Conservation (phyloP, 2,888 invertebrate species). For the Proisotoma minuta region DNA sequence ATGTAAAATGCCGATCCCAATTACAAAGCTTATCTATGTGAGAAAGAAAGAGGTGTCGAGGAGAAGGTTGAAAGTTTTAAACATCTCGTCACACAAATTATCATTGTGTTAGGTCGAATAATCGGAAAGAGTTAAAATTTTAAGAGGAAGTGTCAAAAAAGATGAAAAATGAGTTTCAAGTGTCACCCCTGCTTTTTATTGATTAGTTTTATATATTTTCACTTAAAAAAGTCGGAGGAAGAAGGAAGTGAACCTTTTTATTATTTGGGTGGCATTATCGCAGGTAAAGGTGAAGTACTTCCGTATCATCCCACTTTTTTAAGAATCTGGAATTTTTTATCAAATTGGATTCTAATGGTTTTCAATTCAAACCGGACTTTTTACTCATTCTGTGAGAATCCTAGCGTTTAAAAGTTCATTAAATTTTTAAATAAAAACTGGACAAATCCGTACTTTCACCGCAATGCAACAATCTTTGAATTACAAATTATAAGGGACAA, state of each 20-base stretch:
- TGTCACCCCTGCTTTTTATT: constrained; percentile 41
- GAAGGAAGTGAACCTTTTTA: neutral
- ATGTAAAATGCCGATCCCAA: neutral
- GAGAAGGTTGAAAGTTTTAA: neutral
- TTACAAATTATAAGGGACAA: too few species aligned
- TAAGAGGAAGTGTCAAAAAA: constrained; percentile 42
- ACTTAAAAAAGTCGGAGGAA: neutral
- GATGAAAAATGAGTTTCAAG: constrained; percentile 46
- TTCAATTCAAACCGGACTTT: too few species aligned
- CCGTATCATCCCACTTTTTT: too few species aligned
- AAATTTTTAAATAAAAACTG: too few species aligned
- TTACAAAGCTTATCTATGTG: neutral
- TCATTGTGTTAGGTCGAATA: neutral
- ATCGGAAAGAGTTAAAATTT: constrained; percentile 36
- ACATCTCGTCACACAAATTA: neutral
- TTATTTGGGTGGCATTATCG: too few species aligned
- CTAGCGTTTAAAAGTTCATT: too few species aligned
- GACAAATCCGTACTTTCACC: too few species aligned
- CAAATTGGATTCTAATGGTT: too few species aligned
- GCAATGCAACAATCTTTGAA: too few species aligned
- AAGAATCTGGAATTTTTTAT: too few species aligned
- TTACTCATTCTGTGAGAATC: too few species aligned
- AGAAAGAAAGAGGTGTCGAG: neutral
- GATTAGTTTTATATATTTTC: constrained; percentile 47
- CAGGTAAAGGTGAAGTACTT: too few species aligned